Conservation (phyloP, 2,113 vertebrate genomes). For the Illadopsis cleaveri region DNA sequence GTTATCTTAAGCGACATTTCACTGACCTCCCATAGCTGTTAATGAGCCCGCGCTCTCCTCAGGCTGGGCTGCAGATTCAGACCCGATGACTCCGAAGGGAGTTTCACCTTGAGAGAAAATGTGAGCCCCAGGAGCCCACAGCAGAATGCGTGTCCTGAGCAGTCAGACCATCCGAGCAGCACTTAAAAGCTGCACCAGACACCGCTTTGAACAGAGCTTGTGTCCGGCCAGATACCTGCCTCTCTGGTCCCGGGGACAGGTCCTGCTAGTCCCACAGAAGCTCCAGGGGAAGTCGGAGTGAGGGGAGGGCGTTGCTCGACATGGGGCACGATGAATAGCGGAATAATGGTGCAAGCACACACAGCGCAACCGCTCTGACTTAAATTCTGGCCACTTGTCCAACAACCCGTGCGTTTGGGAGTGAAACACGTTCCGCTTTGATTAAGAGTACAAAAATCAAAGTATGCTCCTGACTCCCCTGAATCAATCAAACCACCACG, state of each 20-base stretch:
- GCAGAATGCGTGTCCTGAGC: not conserved
- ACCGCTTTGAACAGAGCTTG: not conserved
- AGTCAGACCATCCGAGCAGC: not conserved
- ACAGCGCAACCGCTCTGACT: not conserved
- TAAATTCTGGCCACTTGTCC: not conserved
- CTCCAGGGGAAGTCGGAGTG: not conserved
- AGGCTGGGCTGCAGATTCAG: not conserved
- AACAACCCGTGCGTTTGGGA: not conserved
- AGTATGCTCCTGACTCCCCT: not conserved
- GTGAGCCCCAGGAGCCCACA: not conserved
- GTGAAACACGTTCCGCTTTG: not conserved
- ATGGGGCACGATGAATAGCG: rapidly evolving
- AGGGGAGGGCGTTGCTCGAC: not conserved
- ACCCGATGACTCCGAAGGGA: not conserved
- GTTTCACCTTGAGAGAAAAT: not conserved
- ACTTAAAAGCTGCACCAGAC: not conserved
- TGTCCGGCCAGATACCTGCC: not conserved
- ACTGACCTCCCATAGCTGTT: not conserved
- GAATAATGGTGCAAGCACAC: not conserved
- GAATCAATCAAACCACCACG: not conserved
- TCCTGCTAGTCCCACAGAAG: not conserved
- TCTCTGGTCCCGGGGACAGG: not conserved
- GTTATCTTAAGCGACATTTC: not conserved
- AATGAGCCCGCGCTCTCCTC: not conserved
- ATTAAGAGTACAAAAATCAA: not conserved